Percentiles rank a stretch among this genome's conserved stretches.
Evolutionary conservation across 2,888 invertebrate species (phyloP).

Genomic region (Serripes groenlandicus): DNA sequence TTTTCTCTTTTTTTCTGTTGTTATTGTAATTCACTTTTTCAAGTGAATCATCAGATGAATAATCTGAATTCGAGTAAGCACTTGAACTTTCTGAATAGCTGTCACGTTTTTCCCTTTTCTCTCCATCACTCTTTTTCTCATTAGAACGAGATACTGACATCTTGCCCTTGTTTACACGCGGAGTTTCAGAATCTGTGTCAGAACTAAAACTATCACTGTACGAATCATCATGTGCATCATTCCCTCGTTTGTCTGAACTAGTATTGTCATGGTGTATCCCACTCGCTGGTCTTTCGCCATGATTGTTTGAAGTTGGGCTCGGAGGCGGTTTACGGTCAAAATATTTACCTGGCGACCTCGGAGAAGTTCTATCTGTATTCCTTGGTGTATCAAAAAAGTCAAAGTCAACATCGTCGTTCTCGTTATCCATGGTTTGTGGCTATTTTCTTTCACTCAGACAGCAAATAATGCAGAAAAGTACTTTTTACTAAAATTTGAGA

Average conservation of each 20-base stretch:
- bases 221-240: not conserved
- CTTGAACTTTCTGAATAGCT: slow-evolving; percentile 68
- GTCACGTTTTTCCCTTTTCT: not conserved
- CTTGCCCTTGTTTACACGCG: slow-evolving; percentile 9
- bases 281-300: slow-evolving; percentile 39
- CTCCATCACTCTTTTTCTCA: not conserved
- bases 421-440: slow-evolving; percentile 22
- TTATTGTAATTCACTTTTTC: slow-evolving; percentile 38
- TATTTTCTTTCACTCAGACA: no score
- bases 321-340: slow-evolving; percentile 34
- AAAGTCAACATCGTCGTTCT: slow-evolving; percentile 72
- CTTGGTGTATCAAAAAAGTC: slow-evolving; percentile 78
- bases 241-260: not conserved
- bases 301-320: slow-evolving; percentile 24
- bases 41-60: slow-evolving; percentile 57
- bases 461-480: no score
- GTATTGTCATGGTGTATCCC: not conserved
- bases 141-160: no score
- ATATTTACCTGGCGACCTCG: slow-evolving; percentile 19
- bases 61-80: slow-evolving; percentile 71
- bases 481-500: no score
- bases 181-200: slow-evolving; percentile 53
- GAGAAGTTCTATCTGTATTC: slow-evolving; percentile 38
- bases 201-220: slow-evolving; percentile 28
- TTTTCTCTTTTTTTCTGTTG: slow-evolving; percentile 34